Base-by-base conservation (phyloP, 2,888 invertebrate genomes). In the Drosophila seclusa region DNA sequence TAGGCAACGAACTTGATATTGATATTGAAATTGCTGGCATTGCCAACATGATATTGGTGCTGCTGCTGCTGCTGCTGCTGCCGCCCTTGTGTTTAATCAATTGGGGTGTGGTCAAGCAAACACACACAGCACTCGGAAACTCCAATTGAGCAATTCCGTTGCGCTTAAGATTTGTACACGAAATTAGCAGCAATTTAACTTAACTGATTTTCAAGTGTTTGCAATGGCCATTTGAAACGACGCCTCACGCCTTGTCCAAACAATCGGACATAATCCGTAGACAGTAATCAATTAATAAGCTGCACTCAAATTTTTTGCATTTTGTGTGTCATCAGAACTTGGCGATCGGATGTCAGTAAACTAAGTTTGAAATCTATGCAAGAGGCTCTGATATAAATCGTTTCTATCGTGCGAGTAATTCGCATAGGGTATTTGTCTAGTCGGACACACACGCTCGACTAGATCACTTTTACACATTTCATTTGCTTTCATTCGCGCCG, bases 1-100 rank as follows among this genome's bases (percentile, higher is more conserved):
- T 89, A 85, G 76, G 90, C 86, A 86, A 86, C 90, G 88, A 86
- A 86, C 86, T 86, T 89, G 80, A 83, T 85, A 82, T 83, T 86
- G 82, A 80, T 78, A 81, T 83, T 77, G 68, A 73, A 73, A 68
- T 73, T 70, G 62, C 68, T 68, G 59, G 70, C 71, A 78, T 78
- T 78, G 71, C 71, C 67, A 78, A 71, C 61, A 60, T 65, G 55
- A 53, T 53, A 66, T 32, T 32, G 58, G 58, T 36, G 63, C 58
- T 49, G 60, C 48, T 48, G 40, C 48, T 7, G 57, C 66, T 36
- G 63, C 61, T 60, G 76, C 65, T 49, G 60, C 62, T 48, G 42
- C 48, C 21, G 29, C 53, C 50, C 38, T 68, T 50, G 73, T 73
- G 49, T 76, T 50, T 50, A 55, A 70, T 67, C 61, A 67, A 71